These are phyloP conservation scores for Halisarca cf. caerulea DNA, from an alignment of 37 sponge, comb jelly and placozoan species.

Conservation along the genomic window DNA sequence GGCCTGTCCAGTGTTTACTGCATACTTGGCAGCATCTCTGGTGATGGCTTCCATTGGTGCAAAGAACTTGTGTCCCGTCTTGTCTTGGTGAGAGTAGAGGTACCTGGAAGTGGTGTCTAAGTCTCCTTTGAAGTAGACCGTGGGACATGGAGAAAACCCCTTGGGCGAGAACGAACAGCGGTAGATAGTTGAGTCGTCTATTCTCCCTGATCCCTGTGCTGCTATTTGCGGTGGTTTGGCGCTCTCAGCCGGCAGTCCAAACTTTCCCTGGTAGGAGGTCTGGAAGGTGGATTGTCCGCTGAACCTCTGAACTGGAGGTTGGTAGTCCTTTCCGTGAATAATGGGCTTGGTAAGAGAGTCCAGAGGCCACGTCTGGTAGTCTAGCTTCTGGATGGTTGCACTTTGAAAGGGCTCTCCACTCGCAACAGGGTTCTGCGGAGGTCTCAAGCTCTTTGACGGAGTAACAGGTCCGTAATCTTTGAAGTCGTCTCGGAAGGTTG, in stretches of 20 bases:
- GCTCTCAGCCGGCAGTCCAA: constrained; percentile 35
- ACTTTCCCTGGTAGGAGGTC: constrained; percentile 51
- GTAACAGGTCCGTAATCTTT: constrained; percentile 39
- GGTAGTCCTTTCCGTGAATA: constrained; percentile 37
- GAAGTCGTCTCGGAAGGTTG: constrained; percentile 44
- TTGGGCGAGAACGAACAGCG: constrained; percentile 36
- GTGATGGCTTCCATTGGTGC: not conserved
- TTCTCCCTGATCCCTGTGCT: not conserved
- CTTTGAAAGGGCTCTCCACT: constrained; percentile 29
- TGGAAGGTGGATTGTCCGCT: constrained; percentile 54
- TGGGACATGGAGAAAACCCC: constrained; percentile 44
- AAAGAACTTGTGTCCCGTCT: constrained; percentile 59
- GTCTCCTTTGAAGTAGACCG: not conserved
- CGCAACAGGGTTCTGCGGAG: constrained; percentile 12
- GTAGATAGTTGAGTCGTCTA: constrained; percentile 47
- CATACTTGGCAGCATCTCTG: not conserved
- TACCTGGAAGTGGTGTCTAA: constrained; percentile 8
- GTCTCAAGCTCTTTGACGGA: constrained; percentile 39
- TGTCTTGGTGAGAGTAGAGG: constrained; percentile 49
- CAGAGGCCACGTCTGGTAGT: constrained; percentile 58
- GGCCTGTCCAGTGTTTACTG: constrained; percentile 10
- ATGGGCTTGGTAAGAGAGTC: constrained; percentile 27
- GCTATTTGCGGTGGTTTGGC: constrained; percentile 40
- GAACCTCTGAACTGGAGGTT: constrained; percentile 64
- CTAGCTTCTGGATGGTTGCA: constrained; percentile 39